phyloP scores from a whole-genome alignment of 2,113 vertebrate genomes.

The Lampris megalopsis region DNA sequence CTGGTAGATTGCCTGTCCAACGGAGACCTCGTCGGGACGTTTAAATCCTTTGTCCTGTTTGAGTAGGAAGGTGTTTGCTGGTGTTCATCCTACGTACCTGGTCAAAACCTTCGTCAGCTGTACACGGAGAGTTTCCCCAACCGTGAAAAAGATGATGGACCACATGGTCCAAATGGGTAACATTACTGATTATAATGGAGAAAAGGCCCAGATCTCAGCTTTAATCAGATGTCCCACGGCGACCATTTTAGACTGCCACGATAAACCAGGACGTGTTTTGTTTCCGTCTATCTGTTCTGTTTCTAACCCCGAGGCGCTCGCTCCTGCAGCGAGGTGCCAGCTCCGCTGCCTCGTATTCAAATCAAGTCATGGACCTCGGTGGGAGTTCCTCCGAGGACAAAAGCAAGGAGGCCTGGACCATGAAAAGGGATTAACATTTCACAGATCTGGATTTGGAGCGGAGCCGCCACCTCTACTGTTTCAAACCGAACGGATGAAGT shows the following conservation, averaged over 20 bases:
- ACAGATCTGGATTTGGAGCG: constrained; percentile 75
- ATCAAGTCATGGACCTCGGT: constrained; percentile 65
- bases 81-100: too few relatives aligned
- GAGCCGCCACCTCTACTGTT: constrained; percentile 58
- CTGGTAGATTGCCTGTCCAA: too few relatives aligned
- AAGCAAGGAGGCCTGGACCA: constrained; percentile 61
- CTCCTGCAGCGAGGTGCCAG: constrained; percentile 50
- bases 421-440: constrained; percentile 82
- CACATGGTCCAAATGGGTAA: too few relatives aligned
- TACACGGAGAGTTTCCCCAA: too few relatives aligned
- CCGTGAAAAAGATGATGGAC: too few relatives aligned
- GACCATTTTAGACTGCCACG: constrained; percentile 3
- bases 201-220: not conserved
- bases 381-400: constrained; percentile 72
- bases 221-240: not conserved
- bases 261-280: constrained; percentile 4
- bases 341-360: constrained; percentile 71
- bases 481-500: constrained; percentile 72
- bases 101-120: too few relatives aligned
- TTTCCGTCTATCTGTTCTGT: constrained; percentile 37
- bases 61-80: too few relatives aligned
- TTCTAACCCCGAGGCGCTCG: constrained; percentile 42
- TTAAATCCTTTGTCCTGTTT: too few relatives aligned
- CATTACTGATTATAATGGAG: too few relatives aligned
- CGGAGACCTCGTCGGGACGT: too few relatives aligned